Percentiles rank a stretch among this genome's conserved stretches.
These are phyloP conservation scores for Antheraea mylitta DNA, from an alignment of 1,140 invertebrate species.

Conservation along the genomic window DNA sequence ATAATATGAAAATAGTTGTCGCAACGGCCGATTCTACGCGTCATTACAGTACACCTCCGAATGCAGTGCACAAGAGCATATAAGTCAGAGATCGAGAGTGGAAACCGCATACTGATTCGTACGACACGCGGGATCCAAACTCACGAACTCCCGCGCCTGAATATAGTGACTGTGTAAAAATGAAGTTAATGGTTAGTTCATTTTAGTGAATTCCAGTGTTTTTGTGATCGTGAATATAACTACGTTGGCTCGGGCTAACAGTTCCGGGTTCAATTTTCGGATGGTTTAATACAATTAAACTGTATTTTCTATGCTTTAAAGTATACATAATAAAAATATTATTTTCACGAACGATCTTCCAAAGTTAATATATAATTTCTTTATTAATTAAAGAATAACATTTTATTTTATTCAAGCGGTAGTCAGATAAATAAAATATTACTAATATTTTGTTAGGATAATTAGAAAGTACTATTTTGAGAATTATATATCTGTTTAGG, in stretches of 20 bases:
- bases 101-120: background rate
- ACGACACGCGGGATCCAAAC: background rate
- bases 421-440: too few relatives aligned
- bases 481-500: too few relatives aligned
- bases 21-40: background rate
- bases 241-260: background rate
- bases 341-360: too few relatives aligned
- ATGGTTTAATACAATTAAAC: background rate
- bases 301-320: too few relatives aligned
- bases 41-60: background rate
- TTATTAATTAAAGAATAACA: too few relatives aligned
- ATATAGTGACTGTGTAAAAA: background rate
- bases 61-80: background rate
- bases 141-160: background rate
- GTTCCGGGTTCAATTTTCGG: background rate
- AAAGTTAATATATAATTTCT: too few relatives aligned
- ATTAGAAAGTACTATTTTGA: too few relatives aligned
- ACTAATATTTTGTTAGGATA: too few relatives aligned
- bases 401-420: too few relatives aligned
- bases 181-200: background rate
- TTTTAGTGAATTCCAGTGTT: background rate
- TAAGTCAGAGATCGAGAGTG: background rate
- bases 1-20: background rate
- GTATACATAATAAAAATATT: too few relatives aligned
- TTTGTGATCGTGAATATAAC: conserved; percentile 1